phyloP scores from a whole-genome alignment of 2,113 vertebrate genomes.

The Equus przewalskii region DNA sequence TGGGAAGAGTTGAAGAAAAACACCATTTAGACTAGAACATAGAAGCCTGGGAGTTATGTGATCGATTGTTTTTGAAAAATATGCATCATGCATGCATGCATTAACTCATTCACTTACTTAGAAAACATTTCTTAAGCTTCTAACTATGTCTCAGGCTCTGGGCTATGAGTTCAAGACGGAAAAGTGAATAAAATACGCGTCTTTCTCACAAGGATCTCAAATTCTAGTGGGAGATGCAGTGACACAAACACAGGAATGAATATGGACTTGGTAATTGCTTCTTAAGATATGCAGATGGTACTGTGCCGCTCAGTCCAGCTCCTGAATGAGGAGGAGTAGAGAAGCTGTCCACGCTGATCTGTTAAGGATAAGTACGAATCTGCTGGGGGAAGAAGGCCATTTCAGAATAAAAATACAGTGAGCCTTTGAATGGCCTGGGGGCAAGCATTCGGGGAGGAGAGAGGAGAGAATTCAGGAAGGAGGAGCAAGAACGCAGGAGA shows the following conservation, averaged over 20 bases:
- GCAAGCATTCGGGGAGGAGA: background rate
- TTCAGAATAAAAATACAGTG: background rate
- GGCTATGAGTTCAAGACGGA: background rate
- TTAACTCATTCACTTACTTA: background rate
- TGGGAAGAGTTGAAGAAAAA: background rate
- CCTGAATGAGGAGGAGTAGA: background rate
- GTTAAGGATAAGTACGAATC: background rate
- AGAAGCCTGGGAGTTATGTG: background rate
- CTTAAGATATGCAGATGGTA: background rate
- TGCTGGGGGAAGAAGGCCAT: background rate
- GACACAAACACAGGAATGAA: background rate
- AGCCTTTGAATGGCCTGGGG: background rate
- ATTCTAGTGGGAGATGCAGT: no score
- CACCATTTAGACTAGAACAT: background rate
- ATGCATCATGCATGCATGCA: background rate
- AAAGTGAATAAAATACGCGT: background rate
- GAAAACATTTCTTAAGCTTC: background rate
- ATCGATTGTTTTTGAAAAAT: background rate
- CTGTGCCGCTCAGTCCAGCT: no score
- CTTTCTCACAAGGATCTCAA: background rate
- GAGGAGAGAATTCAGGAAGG: background rate
- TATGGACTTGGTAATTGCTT: background rate
- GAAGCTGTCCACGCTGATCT: background rate
- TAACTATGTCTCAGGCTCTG: background rate
- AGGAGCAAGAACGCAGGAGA: background rate